Base-by-base conservation (phyloP, 2,113 vertebrate species). In the Ophiodon elongatus region DNA sequence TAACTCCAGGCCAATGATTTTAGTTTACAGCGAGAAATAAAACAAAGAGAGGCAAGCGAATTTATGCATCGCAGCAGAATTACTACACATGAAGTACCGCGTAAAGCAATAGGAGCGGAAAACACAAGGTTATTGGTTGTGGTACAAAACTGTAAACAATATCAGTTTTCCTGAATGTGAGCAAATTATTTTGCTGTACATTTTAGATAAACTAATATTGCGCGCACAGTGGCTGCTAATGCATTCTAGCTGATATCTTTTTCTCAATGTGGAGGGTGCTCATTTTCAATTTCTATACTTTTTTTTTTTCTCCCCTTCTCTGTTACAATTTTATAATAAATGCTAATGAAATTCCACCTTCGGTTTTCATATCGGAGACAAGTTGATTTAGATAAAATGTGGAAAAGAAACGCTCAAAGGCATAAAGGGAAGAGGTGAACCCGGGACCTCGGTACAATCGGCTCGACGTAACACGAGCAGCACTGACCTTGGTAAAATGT, bases 331-430 rank as follows among this genome's bases (percentile, higher is more conserved):
- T 69, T 9, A 65, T 86, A 84, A 84, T 62, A 68, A 71, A 88
- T 84, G 84, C 69, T 66, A 88, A 91, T 88, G 56, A 84, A 88
- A 91, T 90, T 87, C 80, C 75, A 85, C 80, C 79, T 78, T 89
- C 14, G 31, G 29, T 73, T 89, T 81, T 80, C 57, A 77, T 80
- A 76, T 76, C 43, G 27, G 63, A 83, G 82, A 82, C 73, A 43
- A 84, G 84, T 87, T 75, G 85, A 82, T 86, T 89, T 86, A 74
- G 72, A 62, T 86, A 85, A 90, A 82, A 85, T 6, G 57, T 43
- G 43, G 67, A 9, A 71, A 62, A 74, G 52, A 35, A 52, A 33
- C 0, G 57, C 80, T 79, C 29, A 15, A 70, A 79, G 78, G 83
- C 79, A 68, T 63, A 23, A 64, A 76, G 56, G 63, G 37, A 50